Evolutionary conservation across 1,140 invertebrate genomes (phyloP).

Genomic region (Hesperophylax magnus): DNA sequence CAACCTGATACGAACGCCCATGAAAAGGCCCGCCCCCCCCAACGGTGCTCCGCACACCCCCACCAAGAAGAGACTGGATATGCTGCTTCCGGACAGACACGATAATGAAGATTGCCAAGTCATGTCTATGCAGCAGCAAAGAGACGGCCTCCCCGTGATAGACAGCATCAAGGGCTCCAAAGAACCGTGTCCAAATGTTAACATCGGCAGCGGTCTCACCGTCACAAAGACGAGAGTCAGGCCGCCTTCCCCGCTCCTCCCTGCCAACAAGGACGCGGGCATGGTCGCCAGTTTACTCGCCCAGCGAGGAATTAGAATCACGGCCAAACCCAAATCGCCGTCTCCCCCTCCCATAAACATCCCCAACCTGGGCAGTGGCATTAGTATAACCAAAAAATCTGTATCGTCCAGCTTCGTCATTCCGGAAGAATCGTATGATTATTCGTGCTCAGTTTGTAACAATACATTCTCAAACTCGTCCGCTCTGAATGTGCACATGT

Average conservation of each 20-base stretch:
- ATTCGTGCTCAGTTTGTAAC: slow-evolving; percentile 65
- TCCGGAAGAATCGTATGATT: slow-evolving; percentile 65
- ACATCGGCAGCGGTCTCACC: slow-evolving; percentile 70
- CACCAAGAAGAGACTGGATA: slow-evolving; percentile 64
- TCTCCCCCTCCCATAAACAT: slow-evolving; percentile 65
- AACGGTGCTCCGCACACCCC: slow-evolving; percentile 52
- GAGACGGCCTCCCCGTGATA: slow-evolving; percentile 80
- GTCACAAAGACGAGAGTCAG: slow-evolving; percentile 72
- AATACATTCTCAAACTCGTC: slow-evolving; percentile 56
- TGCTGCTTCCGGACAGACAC: slow-evolving; percentile 68
- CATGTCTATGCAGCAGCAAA: slow-evolving; percentile 81
- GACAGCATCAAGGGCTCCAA: slow-evolving; percentile 78
- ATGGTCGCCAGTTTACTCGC: slow-evolving; percentile 82
- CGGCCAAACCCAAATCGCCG: slow-evolving; percentile 71
- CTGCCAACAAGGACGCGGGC: slow-evolving; percentile 77
- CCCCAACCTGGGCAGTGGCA: slow-evolving; percentile 80
- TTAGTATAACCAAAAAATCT: slow-evolving; percentile 74
- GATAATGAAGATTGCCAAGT: slow-evolving; percentile 69
- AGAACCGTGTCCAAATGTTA: slow-evolving; percentile 55
- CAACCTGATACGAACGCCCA: slow-evolving; percentile 61
- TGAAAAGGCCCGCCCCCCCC: slow-evolving; percentile 62
- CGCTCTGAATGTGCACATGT: slow-evolving; percentile 64
- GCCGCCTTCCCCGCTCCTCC: slow-evolving; percentile 61
- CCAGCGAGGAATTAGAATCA: slow-evolving; percentile 82
- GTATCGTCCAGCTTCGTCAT: slow-evolving; percentile 65